These are phyloP conservation scores for Stegophylla sp. DNA, from an alignment of 2,888 invertebrate species.

Conservation along the genomic window DNA sequence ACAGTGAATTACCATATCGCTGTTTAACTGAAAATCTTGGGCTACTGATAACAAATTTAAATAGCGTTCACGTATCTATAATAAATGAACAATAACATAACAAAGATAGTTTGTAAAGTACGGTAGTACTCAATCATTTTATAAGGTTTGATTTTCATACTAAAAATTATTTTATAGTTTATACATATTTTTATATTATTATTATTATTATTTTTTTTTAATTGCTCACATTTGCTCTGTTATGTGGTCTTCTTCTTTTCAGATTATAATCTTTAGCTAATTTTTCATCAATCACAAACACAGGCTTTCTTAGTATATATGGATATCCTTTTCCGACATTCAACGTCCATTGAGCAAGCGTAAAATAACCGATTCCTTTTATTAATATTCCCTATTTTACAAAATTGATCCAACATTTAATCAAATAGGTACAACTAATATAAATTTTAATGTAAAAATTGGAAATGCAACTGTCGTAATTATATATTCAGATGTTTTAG, in stretches of 20 bases:
- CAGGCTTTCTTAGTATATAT: slow-evolving; percentile 17
- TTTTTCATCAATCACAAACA: slow-evolving; percentile 32
- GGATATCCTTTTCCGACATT: slow-evolving; percentile 8
- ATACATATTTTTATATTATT: not conserved
- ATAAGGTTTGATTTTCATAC: not conserved
- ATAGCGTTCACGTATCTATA: slow-evolving; percentile 31
- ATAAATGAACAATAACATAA: not conserved
- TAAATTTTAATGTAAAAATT: no score
- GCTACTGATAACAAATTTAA: slow-evolving; percentile 23
- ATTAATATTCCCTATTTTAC: slow-evolving; percentile 14
- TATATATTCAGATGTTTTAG: no score
- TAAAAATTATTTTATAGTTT: not conserved
- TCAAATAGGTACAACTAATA: no score
- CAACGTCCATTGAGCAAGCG: slow-evolving; percentile 5
- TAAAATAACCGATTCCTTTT: slow-evolving; percentile 38
- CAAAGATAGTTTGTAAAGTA: not conserved
- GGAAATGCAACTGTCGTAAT: no score
- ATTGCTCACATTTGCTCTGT: not conserved
- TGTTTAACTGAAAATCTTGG: not conserved
- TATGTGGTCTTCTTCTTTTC: slow-evolving; percentile 1
- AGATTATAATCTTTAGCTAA: slow-evolving; percentile 23
- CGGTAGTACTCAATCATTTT: not conserved
- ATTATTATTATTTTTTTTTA: no score
- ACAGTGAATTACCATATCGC: slow-evolving; percentile 18
- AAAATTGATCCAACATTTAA: not conserved